These are phyloP conservation scores for Caenorhabditis latens DNA, from an alignment of 1,140 invertebrate species.

Conservation along the genomic window DNA sequence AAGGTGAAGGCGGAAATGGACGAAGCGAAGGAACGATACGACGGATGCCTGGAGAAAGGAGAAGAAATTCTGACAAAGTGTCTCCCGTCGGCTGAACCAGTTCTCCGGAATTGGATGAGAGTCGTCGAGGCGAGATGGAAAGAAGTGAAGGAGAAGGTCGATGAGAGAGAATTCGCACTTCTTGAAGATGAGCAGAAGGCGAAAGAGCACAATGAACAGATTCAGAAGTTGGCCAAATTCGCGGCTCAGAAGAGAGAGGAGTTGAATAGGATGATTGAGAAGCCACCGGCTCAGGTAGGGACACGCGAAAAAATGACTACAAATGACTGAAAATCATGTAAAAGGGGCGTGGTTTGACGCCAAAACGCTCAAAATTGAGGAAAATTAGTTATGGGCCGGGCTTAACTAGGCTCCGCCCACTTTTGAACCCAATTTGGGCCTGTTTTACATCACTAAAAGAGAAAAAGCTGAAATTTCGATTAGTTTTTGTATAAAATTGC, in stretches of 20 bases:
- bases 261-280: conserved; percentile 46
- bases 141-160: conserved; percentile 56
- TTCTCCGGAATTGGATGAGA: conserved; percentile 58
- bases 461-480: no score
- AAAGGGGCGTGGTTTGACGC: no score
- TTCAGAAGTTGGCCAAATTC: conserved; percentile 53
- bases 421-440: no score
- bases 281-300: conserved; percentile 39
- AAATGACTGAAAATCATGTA: no score
- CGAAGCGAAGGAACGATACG: conserved; percentile 56
- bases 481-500: no score
- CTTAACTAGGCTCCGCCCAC: no score
- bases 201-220: conserved; percentile 25
- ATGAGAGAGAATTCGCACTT: conserved; percentile 55
- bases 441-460: no score
- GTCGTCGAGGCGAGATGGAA: conserved; percentile 63
- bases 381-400: no score
- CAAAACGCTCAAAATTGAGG: no score
- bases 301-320: not conserved
- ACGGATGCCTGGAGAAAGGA: conserved; percentile 6
- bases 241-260: conserved; percentile 59
- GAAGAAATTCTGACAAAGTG: conserved; percentile 24
- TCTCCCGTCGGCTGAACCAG: conserved; percentile 57
- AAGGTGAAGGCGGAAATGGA: conserved; percentile 78
- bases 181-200: conserved; percentile 59